Conservation (phyloP, 2,797 vertebrate genomes). For the Gadopsis bispinosus region DNA sequence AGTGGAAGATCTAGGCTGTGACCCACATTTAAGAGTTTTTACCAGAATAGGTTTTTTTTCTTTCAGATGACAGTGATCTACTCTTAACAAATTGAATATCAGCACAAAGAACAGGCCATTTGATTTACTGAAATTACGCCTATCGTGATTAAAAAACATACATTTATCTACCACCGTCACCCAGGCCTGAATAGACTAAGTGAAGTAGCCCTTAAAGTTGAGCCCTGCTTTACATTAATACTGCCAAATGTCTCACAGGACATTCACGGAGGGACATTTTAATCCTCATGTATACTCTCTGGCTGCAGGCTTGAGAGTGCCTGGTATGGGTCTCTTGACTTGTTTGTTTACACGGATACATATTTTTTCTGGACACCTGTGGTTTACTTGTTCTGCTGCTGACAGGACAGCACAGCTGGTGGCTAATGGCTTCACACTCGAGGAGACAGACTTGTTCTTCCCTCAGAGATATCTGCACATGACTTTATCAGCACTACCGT, state of each 20-base stretch:
- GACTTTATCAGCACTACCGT: conserved; percentile 24
- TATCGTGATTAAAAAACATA: background rate
- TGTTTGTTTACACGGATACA: conserved; percentile 50
- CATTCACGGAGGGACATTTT: conserved; percentile 31
- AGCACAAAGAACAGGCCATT: background rate
- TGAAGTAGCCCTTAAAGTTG: conserved; percentile 7
- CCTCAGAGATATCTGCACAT: conserved; percentile 32
- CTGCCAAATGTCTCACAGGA: conserved; percentile 20
- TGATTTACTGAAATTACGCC: background rate
- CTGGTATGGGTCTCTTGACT: conserved; percentile 23
- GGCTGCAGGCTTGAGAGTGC: conserved; percentile 3
- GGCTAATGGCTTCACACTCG: conserved; percentile 68
- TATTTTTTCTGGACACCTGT: conserved; percentile 15
- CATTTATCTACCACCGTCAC: background rate
- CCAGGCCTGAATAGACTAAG: background rate
- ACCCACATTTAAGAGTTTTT: background rate
- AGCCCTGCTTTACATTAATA: conserved; percentile 33
- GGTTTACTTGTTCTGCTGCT: conserved; percentile 45
- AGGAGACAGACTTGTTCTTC: conserved; percentile 40
- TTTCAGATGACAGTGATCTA: background rate
- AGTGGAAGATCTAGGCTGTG: background rate
- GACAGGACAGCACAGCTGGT: conserved; percentile 61
- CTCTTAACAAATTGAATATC: background rate
- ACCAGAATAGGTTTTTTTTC: background rate
- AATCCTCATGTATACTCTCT: conserved; percentile 35